Percentiles rank a stretch among this genome's conserved stretches.
phyloP scores from a whole-genome alignment of 1,140 invertebrate species.

The Eupristina koningsbergeri region DNA sequence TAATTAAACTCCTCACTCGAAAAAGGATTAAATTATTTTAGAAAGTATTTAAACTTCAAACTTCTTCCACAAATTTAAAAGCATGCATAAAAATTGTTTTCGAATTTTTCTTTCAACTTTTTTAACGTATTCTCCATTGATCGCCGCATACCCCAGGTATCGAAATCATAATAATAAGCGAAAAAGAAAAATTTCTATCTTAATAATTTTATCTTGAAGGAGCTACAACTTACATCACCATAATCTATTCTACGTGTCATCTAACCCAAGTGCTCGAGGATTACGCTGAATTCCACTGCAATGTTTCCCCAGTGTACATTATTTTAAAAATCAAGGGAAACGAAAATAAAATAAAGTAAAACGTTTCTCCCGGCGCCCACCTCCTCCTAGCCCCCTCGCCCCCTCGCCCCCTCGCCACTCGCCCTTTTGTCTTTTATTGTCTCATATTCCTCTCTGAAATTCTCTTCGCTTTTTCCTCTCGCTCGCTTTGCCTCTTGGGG shows the following conservation, averaged over 20 bases:
- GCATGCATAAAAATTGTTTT: neutral
- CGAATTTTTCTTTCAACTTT: neutral
- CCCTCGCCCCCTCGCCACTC: neutral
- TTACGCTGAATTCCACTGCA: conserved; percentile 3
- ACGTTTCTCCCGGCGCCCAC: neutral
- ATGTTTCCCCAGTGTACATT: conserved; percentile 21
- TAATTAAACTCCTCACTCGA: too few species aligned
- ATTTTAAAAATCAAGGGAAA: conserved; percentile 11
- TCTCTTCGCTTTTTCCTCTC: conserved; percentile 29
- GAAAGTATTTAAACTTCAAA: neutral
- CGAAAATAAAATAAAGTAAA: conserved; percentile 36
- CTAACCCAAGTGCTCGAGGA: neutral
- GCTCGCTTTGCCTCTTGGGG: conserved; percentile 58
- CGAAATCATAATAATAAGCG: neutral
- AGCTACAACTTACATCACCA: neutral
- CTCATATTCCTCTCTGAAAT: conserved; percentile 38
- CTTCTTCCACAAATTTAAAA: neutral
- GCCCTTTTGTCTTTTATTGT: conserved; percentile 22
- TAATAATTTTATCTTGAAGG: conserved; percentile 12
- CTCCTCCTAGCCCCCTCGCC: neutral
- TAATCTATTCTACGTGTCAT: conserved; percentile 20
- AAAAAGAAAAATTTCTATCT: conserved; percentile 11
- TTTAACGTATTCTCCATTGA: neutral
- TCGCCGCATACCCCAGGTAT: neutral
- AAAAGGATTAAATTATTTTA: neutral